phyloP scores from a whole-genome alignment of 2,888 invertebrate genomes.

The Agriopis aurantiaria region DNA sequence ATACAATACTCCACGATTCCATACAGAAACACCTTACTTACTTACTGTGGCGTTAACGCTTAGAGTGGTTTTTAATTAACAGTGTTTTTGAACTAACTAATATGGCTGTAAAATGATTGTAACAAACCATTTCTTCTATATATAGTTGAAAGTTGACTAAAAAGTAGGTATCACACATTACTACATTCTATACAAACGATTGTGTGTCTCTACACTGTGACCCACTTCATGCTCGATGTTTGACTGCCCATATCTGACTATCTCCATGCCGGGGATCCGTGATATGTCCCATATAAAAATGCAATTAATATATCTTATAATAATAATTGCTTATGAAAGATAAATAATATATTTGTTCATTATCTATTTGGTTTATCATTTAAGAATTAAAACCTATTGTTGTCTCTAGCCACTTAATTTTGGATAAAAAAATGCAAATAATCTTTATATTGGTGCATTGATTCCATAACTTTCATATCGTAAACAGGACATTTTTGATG shows the following conservation, averaged over 20 bases:
- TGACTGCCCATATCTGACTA: too few species aligned
- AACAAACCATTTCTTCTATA: background rate
- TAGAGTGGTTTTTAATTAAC: conserved; percentile 25
- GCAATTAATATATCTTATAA: background rate
- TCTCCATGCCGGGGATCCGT: too few species aligned
- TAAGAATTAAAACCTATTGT: background rate
- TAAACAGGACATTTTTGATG: background rate
- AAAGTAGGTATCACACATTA: background rate
- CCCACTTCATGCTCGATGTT: too few species aligned
- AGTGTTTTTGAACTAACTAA: conserved; percentile 41
- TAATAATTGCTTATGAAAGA: background rate
- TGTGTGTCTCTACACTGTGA: too few species aligned
- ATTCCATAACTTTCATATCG: background rate
- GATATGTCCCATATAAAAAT: background rate
- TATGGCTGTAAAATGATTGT: conserved; percentile 8
- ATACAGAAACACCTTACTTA: background rate
- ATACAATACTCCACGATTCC: background rate
- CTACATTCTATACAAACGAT: background rate
- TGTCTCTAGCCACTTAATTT: background rate
- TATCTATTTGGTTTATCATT: background rate
- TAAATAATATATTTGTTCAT: background rate
- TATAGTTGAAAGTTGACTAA: background rate
- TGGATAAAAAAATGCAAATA: background rate
- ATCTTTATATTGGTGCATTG: background rate
- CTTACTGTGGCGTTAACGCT: conserved; percentile 37